phyloP scores from a whole-genome alignment of 2,888 invertebrate genomes.

The Colletes collaris region DNA sequence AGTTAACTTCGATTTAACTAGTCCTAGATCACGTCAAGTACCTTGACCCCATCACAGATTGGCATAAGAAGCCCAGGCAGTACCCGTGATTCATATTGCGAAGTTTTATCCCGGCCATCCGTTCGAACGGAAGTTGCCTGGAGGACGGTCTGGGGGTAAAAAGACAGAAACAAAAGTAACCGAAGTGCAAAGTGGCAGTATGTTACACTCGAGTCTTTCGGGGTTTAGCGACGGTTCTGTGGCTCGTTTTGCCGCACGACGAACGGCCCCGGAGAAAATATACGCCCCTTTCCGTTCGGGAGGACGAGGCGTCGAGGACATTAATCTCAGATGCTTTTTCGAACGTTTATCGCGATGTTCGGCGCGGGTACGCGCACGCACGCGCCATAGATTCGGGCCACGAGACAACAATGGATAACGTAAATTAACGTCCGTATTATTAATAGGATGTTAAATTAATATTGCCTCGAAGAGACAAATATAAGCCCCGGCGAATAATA shows the following conservation, averaged over 20 bases:
- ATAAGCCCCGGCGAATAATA: slow-evolving; percentile 37
- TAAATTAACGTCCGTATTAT: slow-evolving; percentile 43
- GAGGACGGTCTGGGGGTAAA: not conserved
- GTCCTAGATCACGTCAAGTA: no score
- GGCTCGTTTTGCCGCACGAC: slow-evolving; percentile 8
- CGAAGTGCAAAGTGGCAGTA: slow-evolving; percentile 35
- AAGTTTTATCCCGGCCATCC: no score
- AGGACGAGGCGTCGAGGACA: slow-evolving; percentile 12
- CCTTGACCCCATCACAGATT: no score
- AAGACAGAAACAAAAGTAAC: slow-evolving; percentile 29
- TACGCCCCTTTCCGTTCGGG: slow-evolving; percentile 1
- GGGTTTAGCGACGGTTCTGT: not conserved
- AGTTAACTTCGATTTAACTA: no score
- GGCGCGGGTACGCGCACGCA: not conserved
- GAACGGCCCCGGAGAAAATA: slow-evolving; percentile 14
- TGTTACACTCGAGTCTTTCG: slow-evolving; percentile 16
- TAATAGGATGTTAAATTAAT: slow-evolving; percentile 55
- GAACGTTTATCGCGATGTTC: slow-evolving; percentile 19
- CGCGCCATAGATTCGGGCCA: not conserved
- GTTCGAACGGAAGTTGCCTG: not conserved
- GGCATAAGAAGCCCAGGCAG: no score
- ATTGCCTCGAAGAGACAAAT: slow-evolving; percentile 42
- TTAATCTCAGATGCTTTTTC: slow-evolving; percentile 36
- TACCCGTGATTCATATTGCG: no score
- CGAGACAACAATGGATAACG: slow-evolving; percentile 17